Evolutionary conservation across 2,797 vertebrate genomes (phyloP).

Genomic region (Clarias pachynema): DNA sequence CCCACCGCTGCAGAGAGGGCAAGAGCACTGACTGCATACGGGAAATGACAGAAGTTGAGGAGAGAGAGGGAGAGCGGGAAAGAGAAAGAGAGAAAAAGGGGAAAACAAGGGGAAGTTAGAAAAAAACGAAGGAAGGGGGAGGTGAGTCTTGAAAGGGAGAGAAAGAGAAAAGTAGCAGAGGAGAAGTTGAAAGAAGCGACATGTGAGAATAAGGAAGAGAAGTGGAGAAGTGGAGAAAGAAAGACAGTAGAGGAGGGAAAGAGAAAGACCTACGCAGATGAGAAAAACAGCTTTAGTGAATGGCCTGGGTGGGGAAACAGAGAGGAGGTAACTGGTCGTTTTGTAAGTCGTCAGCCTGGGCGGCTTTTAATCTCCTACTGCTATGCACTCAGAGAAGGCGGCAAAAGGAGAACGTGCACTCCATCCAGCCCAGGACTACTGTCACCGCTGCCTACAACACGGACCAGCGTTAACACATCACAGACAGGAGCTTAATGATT

Average conservation of each 20-base stretch:
- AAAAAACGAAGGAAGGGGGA: slow-evolving; percentile 64
- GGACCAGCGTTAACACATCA: slow-evolving; percentile 13
- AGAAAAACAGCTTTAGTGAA: slow-evolving; percentile 78
- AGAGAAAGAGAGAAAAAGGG: slow-evolving; percentile 46
- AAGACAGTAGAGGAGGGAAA: slow-evolving; percentile 68
- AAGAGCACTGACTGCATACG: slow-evolving; percentile 66
- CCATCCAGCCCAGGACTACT: slow-evolving; percentile 64
- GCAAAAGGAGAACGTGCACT: slow-evolving; percentile 66
- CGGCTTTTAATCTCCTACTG: slow-evolving; percentile 59
- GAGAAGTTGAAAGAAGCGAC: slow-evolving; percentile 59
- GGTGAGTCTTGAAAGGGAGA: slow-evolving; percentile 36
- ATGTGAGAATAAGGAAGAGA: slow-evolving; percentile 52
- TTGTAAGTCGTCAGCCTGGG: slow-evolving; percentile 68
- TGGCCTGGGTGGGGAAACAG: slow-evolving; percentile 69
- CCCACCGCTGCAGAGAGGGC: slow-evolving; percentile 72
- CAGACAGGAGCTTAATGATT: slow-evolving; percentile 26
- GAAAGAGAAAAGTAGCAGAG: slow-evolving; percentile 66
- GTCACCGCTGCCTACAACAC: slow-evolving; percentile 57
- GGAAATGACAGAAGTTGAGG: slow-evolving; percentile 49
- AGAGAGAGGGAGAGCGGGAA: slow-evolving; percentile 49
- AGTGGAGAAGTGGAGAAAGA: slow-evolving; percentile 57
- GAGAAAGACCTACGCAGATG: slow-evolving; percentile 73
- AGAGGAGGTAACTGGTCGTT: slow-evolving; percentile 71
- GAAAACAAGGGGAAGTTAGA: slow-evolving; percentile 53
- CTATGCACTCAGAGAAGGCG: slow-evolving; percentile 77